These are phyloP conservation scores for Silurus glanis DNA, from an alignment of 2,113 vertebrate species.

Conservation along the genomic window DNA sequence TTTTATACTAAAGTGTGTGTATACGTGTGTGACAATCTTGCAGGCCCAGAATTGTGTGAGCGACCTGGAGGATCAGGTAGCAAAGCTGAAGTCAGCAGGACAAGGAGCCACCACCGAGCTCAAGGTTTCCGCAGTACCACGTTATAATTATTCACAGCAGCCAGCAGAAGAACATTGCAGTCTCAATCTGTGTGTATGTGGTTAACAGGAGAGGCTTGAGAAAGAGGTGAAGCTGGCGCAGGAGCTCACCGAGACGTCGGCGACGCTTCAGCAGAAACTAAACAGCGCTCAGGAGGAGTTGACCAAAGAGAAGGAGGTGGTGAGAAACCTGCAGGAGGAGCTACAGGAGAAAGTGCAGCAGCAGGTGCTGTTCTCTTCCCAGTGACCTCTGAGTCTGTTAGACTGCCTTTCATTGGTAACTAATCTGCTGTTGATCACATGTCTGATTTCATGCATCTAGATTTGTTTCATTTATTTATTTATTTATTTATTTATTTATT, in stretches of 20 bases:
- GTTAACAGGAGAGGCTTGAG: conserved; percentile 77
- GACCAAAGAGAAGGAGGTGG: conserved; percentile 72
- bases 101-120: conserved; percentile 60
- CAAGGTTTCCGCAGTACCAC: conserved; percentile 69
- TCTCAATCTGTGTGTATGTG: background rate
- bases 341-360: conserved; percentile 58
- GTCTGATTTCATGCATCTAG: background rate
- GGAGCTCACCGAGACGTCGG: conserved; percentile 74
- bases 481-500: too few relatives aligned
- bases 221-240: conserved; percentile 81
- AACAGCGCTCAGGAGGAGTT: conserved; percentile 79
- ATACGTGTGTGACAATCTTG: background rate
- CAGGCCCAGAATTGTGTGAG: conserved; percentile 70
- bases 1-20: background rate
- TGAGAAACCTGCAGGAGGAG: conserved; percentile 72
- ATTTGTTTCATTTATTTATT: background rate
- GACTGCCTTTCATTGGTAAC: conserved; percentile 16
- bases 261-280: conserved; percentile 78
- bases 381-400: conserved; percentile 21
- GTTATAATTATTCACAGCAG: too few relatives aligned
- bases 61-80: conserved; percentile 75
- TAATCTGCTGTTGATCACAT: conserved; percentile 1
- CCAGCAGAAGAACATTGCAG: background rate
- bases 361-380: background rate
- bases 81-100: conserved; percentile 69